Base-by-base conservation (phyloP, 2,888 invertebrate species). In the Ectropis crepuscularia region DNA sequence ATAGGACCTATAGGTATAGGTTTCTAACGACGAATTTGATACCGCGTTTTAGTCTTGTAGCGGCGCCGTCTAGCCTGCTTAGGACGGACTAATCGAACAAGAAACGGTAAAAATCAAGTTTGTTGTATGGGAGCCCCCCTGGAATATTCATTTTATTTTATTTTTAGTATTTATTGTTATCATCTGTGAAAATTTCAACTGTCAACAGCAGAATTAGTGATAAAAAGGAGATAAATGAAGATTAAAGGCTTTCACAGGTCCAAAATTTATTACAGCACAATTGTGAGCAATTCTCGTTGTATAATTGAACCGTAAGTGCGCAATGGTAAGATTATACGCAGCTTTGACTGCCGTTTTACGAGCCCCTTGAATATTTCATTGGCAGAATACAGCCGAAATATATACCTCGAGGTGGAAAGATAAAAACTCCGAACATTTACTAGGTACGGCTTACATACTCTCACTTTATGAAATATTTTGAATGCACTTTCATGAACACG, bases 251-350 rank as follows among this genome's bases (percentile, higher is more conserved):
- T 67, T 57, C 61, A 68, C 63, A 69, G 47, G 63, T 63, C 28
- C 42, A 45, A 16, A 72, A 73, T 74, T 73, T 72, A 77, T 77
- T 69, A 65, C 63, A 49, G 73, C 67, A 72, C 71, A 74, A 72
- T 77, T 65, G 68, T 65, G 66, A 65, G 71, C 63, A 73, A 73
- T 77, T 76, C 59, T 61, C 71, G 68, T 67, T 70, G 68, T 71
- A 73, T 71, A 68, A 63, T 66, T 66, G 65, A 66, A 62, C 59
- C 51, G 55, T 66, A 66, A 59, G 59, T 63, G 65, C 62, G 62
- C 61, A 62, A 65, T 59, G 61, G 61, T 51, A 57, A 62, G 61
- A 62, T 62, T 59, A 65, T 61, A 59, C 57, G 51, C 51, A 50
- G 65, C 62, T 62, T 66, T 62, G 62, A 62, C 65, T 58, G 62